Conservation (phyloP, 2,888 invertebrate species). For the Malthinus seriepunctatus region DNA sequence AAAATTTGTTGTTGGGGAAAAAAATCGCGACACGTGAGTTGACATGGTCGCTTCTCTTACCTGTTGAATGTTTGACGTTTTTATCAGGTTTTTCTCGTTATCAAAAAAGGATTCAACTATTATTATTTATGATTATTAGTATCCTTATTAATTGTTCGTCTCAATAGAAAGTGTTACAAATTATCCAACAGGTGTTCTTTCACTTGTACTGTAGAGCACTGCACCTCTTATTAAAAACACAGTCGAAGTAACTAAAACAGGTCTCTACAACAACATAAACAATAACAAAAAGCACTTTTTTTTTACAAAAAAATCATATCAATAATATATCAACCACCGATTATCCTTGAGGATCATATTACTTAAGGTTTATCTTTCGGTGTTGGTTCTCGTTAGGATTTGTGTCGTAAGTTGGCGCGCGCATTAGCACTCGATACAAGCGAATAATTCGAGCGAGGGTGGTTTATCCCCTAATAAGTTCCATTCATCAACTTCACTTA, state of each 20-base stretch:
- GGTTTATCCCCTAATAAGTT: slow-evolving; percentile 28
- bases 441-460: slow-evolving; percentile 29
- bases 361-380: no score
- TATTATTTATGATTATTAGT: neutral
- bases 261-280: slow-evolving; percentile 18
- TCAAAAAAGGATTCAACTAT: no score
- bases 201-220: slow-evolving; percentile 4
- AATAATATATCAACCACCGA: slow-evolving; percentile 32
- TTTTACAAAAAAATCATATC: slow-evolving; percentile 15
- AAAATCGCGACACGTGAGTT: neutral
- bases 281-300: slow-evolving; percentile 22
- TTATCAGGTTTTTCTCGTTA: no score
- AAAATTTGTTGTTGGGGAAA: no score
- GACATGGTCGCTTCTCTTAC: slow-evolving; percentile 21
- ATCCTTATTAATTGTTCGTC: neutral
- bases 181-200: slow-evolving; percentile 20
- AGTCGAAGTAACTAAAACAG: slow-evolving; percentile 16
- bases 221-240: slow-evolving; percentile 20
- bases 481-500: slow-evolving; percentile 32
- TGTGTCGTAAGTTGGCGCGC: slow-evolving; percentile 11
- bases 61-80: slow-evolving; percentile 33
- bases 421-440: slow-evolving; percentile 25
- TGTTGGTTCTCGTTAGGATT: no score
- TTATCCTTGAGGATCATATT: slow-evolving; percentile 35
- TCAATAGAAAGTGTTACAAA: slow-evolving; percentile 20